Evolutionary conservation across 1,140 invertebrate species (phyloP).

Genomic region (Trichonephila inaurata): DNA sequence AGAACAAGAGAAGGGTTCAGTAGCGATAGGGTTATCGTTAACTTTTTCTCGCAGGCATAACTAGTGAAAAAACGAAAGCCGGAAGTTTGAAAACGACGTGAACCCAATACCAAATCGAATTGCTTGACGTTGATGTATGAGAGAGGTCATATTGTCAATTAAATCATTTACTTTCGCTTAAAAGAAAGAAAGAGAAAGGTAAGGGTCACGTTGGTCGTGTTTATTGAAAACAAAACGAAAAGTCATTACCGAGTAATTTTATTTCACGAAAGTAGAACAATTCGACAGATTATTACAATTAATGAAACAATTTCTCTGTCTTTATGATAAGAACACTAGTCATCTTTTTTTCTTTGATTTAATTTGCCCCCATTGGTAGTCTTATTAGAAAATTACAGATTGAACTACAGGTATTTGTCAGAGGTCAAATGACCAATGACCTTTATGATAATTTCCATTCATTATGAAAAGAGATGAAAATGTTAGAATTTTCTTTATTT

Average conservation of each 20-base stretch:
- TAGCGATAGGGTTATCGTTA: slow-evolving; percentile 28
- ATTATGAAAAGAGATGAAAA: too few species aligned
- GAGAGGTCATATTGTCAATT: slow-evolving; percentile 13
- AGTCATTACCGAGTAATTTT: neutral
- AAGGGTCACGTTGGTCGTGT: neutral
- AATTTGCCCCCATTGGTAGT: too few species aligned
- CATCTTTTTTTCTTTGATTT: too few species aligned
- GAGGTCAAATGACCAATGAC: too few species aligned
- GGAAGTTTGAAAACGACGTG: slow-evolving; percentile 5
- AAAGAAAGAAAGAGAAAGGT: neutral
- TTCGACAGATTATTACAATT: too few species aligned
- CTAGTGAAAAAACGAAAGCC: slow-evolving; percentile 8
- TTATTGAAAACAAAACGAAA: neutral
- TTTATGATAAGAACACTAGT: too few species aligned
- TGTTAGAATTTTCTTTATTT: too few species aligned
- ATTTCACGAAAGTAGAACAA: too few species aligned
- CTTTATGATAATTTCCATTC: too few species aligned
- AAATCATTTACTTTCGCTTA: slow-evolving; percentile 5
- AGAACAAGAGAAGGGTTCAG: slow-evolving; percentile 30
- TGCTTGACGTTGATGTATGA: neutral
- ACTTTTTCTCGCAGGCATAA: neutral
- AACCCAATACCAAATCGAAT: slow-evolving; percentile 10
- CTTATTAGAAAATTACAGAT: too few species aligned
- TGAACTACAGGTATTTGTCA: too few species aligned
- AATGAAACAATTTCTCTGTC: too few species aligned